Conservation (phyloP, 1,140 invertebrate species). For the Megalopta genalis region DNA sequence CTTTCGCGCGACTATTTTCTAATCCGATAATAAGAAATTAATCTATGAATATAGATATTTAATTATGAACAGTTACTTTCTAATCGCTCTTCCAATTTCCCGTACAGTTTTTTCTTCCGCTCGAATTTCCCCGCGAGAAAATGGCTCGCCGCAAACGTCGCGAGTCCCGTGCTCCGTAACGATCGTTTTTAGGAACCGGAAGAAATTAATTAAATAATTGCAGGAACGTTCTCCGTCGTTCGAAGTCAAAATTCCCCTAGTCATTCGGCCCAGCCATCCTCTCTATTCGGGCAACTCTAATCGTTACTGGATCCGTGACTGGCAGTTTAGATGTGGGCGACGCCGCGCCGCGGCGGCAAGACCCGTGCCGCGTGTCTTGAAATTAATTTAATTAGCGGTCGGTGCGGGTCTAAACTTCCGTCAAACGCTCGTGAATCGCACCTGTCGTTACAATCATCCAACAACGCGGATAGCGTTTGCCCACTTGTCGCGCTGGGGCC, state of each 20-base stretch:
- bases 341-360: background rate
- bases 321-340: slow-evolving; percentile 44
- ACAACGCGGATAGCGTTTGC: background rate
- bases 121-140: too few species aligned
- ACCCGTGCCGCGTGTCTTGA: slow-evolving; percentile 49
- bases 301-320: slow-evolving; percentile 42
- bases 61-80: too few species aligned
- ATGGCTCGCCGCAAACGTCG: too few species aligned
- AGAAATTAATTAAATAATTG: slow-evolving; percentile 41
- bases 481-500: slow-evolving; percentile 4
- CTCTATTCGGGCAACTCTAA: background rate
- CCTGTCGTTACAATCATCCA: slow-evolving; percentile 68
- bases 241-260: slow-evolving; percentile 32
- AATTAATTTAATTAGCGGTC: slow-evolving; percentile 80
- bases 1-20: too few species aligned
- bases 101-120: too few species aligned
- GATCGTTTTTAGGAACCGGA: background rate
- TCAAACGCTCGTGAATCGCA: slow-evolving; percentile 76
- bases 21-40: too few species aligned
- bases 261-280: slow-evolving; percentile 11
- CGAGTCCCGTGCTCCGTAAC: background rate
- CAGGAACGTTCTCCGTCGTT: slow-evolving; percentile 25
- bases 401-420: slow-evolving; percentile 67
- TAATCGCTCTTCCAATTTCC: too few species aligned
- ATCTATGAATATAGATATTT: too few species aligned